Conservation (phyloP, 2,797 vertebrate species). For the Spatula versicolor region DNA sequence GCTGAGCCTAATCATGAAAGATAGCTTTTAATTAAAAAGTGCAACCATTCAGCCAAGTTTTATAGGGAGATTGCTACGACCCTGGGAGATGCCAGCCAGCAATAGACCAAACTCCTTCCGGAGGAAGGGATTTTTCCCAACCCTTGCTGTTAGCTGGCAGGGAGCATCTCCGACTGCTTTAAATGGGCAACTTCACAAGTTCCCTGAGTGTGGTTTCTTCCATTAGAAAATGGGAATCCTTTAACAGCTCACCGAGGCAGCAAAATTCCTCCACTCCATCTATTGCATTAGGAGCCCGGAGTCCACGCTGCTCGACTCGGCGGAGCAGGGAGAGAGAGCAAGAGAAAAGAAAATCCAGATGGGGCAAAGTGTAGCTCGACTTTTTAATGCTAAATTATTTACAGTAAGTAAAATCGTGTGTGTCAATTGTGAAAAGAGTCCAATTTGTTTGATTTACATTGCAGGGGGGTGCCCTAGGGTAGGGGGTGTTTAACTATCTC, state of each 20-base stretch:
- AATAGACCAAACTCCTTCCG: background rate
- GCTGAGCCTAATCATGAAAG: conserved; percentile 33
- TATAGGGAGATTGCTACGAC: conserved; percentile 23
- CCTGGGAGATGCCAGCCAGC: conserved; percentile 56
- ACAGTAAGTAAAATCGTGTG: conserved; percentile 91
- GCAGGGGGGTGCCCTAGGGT: conserved; percentile 82
- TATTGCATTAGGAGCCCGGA: conserved; percentile 48
- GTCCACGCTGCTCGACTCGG: background rate
- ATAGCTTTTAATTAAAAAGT: conserved; percentile 75
- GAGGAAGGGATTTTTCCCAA: conserved; percentile 19
- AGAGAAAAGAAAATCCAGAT: conserved; percentile 64
- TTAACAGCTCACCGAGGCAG: conserved; percentile 69
- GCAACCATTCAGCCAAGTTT: conserved; percentile 55
- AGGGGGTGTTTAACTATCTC: conserved; percentile 90
- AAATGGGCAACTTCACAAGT: conserved; percentile 52
- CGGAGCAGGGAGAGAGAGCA: conserved; percentile 1
- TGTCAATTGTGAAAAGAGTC: conserved; percentile 91
- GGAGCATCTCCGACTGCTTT: conserved; percentile 3
- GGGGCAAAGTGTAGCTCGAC: conserved; percentile 73
- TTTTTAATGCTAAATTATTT: conserved; percentile 88
- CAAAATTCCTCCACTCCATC: conserved; percentile 62
- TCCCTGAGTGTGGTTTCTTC: conserved; percentile 62
- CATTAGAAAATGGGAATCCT: conserved; percentile 70
- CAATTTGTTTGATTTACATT: conserved; percentile 87
- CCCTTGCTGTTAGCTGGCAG: conserved; percentile 31